These are phyloP conservation scores for Rhinophrynus dorsalis DNA, from an alignment of 2,797 vertebrate species.

Conservation along the genomic window DNA sequence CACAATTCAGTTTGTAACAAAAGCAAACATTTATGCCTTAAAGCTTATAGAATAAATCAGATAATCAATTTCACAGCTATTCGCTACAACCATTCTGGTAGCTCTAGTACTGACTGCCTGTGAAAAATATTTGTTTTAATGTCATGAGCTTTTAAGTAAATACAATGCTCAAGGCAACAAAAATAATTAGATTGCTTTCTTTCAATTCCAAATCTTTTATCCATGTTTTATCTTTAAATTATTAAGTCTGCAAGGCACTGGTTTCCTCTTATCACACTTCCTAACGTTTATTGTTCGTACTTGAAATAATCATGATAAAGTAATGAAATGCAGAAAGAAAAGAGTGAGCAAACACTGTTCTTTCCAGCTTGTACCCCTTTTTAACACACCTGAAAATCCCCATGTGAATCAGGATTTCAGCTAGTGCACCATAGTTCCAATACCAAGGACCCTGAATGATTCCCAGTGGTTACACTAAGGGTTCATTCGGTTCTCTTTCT, in stretches of 20 bases:
- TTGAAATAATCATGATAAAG: conserved; percentile 53
- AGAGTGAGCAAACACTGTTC: no score
- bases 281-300: conserved; percentile 46
- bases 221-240: conserved; percentile 61
- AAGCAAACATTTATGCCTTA: conserved; percentile 66
- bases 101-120: conserved; percentile 64
- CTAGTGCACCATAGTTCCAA: no score
- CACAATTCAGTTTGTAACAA: conserved; percentile 69
- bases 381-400: no score
- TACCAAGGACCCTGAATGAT: no score
- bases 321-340: background rate
- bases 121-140: conserved; percentile 68
- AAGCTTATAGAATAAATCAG: conserved; percentile 68
- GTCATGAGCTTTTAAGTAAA: conserved; percentile 66
- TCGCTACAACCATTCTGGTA: conserved; percentile 64
- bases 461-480: no score
- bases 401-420: no score
- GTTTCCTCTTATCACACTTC: conserved; percentile 55
- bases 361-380: no score
- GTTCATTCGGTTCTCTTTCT: no score
- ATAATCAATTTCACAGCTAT: conserved; percentile 71
- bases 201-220: conserved; percentile 63
- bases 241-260: conserved; percentile 54
- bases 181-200: conserved; percentile 62
- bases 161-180: conserved; percentile 62